These are phyloP conservation scores for Kryptolebias marmoratus DNA, from an alignment of 2,113 vertebrate genomes.

Conservation along the genomic window DNA sequence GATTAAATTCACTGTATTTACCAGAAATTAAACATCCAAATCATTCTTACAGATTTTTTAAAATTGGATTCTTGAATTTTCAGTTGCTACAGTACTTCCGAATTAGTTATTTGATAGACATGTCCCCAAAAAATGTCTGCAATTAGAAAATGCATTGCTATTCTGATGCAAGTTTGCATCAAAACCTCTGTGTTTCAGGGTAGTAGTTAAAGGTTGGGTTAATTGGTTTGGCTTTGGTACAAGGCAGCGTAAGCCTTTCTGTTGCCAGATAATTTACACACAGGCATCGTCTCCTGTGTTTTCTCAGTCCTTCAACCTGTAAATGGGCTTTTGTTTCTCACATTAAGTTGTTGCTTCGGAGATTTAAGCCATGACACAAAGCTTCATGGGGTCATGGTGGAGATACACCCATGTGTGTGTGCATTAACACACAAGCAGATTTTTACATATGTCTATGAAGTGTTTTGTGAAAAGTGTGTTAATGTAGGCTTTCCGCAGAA, in stretches of 20 bases:
- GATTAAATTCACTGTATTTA: neutral
- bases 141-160: too few relatives aligned
- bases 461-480: slow-evolving; percentile 29
- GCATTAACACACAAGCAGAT: slow-evolving; percentile 6
- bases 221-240: slow-evolving; percentile 7
- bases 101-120: neutral
- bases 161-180: too few relatives aligned
- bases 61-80: neutral
- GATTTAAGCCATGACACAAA: slow-evolving; percentile 25
- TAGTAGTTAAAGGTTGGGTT: neutral
- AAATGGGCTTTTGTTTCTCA: neutral
- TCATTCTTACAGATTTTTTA: too few relatives aligned
- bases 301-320: slow-evolving; percentile 24
- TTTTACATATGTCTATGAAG: slow-evolving; percentile 15
- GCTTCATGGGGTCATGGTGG: slow-evolving; percentile 14
- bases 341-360: slow-evolving; percentile 11
- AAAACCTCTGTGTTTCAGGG: neutral
- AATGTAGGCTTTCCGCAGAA: slow-evolving; percentile 43
- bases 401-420: slow-evolving; percentile 15
- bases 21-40: neutral
- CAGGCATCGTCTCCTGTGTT: slow-evolving; percentile 8
- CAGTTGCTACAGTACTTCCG: neutral
- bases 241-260: neutral
- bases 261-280: slow-evolving; percentile 15
- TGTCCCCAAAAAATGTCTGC: too few relatives aligned